phyloP scores from a whole-genome alignment of 2,113 vertebrate genomes.

The Deroptyus accipitrinus region DNA sequence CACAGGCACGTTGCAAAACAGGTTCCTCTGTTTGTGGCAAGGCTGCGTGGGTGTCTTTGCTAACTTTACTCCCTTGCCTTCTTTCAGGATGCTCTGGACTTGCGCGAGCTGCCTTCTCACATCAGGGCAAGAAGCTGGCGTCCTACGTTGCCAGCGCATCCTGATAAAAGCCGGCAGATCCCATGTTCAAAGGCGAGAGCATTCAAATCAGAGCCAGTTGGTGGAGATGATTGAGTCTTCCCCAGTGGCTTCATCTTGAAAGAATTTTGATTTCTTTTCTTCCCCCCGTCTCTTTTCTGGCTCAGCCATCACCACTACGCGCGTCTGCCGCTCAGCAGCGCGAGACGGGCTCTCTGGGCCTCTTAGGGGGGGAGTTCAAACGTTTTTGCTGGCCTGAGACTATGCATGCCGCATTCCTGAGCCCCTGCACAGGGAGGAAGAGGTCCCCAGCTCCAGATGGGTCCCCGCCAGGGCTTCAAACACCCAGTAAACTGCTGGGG shows the following conservation, averaged over 20 bases:
- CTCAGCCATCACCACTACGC: not conserved
- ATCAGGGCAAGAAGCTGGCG: not conserved
- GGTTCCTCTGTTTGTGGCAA: conserved; percentile 16
- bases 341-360: conserved; percentile 52
- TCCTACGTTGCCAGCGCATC: not conserved
- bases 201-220: not conserved
- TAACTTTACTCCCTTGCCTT: conserved; percentile 46
- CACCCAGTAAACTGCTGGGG: not conserved
- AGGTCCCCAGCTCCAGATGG: not conserved
- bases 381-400: conserved; percentile 31
- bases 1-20: conserved; percentile 29
- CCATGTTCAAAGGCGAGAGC: not conserved
- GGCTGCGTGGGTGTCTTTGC: conserved; percentile 27
- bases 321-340: conserved; percentile 24
- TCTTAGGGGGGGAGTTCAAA: conserved; percentile 49
- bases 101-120: not conserved
- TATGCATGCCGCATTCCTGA: conserved; percentile 24
- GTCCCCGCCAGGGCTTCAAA: not conserved
- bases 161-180: not conserved
- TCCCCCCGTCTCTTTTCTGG: not conserved
- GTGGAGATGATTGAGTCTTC: conserved; percentile 45
- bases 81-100: conserved; percentile 32
- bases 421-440: not conserved
- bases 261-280: conserved; percentile 20
- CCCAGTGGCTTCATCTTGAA: conserved; percentile 60